Conservation (phyloP, 2,888 invertebrate genomes). For the Penaeus monodon region DNA sequence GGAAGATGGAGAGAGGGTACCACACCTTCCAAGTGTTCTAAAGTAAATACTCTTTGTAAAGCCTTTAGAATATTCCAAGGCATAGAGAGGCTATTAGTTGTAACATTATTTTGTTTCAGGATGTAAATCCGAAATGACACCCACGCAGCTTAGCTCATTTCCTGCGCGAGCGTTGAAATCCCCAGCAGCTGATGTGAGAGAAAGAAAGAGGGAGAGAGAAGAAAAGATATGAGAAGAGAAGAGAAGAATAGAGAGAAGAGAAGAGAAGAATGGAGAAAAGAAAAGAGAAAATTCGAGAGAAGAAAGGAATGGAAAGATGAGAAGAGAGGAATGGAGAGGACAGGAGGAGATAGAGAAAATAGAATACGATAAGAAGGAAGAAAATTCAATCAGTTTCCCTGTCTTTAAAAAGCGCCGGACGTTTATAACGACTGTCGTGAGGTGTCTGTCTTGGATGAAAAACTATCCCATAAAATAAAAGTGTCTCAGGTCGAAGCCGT, state of each 20-base stretch:
- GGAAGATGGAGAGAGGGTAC: not conserved
- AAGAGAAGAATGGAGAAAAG: not conserved
- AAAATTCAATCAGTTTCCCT: not conserved
- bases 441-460: no score
- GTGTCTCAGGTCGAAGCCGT: no score
- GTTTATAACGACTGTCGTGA: no score
- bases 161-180: not conserved
- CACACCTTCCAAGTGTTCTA: not conserved
- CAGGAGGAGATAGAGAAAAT: not conserved
- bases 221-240: not conserved
- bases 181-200: not conserved
- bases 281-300: not conserved
- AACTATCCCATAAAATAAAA: no score
- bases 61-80: no score
- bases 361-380: not conserved
- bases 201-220: not conserved
- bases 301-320: not conserved
- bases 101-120: no score
- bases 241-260: no score
- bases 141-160: not conserved
- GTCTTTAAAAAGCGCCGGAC: not conserved
- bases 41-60: no score
- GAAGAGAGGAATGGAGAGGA: not conserved
- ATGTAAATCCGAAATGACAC: not conserved
- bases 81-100: no score